Percentiles rank a stretch among this genome's conserved stretches.
phyloP scores from a whole-genome alignment of 1,140 invertebrate species.

The Pogonus chalceus region DNA sequence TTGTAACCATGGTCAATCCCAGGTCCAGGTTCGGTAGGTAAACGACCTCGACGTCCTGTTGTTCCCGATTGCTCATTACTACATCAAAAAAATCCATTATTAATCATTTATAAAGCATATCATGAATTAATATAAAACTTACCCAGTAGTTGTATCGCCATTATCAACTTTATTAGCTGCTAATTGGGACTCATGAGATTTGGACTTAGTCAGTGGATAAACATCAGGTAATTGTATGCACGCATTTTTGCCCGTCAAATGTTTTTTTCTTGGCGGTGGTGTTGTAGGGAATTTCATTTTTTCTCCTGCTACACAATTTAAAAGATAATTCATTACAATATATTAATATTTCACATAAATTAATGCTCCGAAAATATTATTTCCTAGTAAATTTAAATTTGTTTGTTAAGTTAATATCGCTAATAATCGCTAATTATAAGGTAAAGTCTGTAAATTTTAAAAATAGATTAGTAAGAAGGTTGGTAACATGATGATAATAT shows the following conservation, averaged over 20 bases:
- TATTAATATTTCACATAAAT: too few species aligned
- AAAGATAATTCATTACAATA: too few species aligned
- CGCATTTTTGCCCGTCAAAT: conserved; percentile 45
- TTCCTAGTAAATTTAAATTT: too few species aligned
- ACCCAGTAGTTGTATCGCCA: conserved; percentile 35
- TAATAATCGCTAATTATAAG: too few species aligned
- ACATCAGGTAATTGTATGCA: conserved; percentile 33
- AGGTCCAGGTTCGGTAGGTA: conserved; percentile 61
- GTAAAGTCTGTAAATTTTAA: too few species aligned
- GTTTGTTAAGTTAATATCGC: too few species aligned
- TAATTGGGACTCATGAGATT: conserved; percentile 85
- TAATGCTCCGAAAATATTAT: too few species aligned
- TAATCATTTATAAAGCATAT: conserved; percentile 10
- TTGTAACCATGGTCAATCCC: conserved; percentile 39
- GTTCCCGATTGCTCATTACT: conserved; percentile 14
- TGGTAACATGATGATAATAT: too few species aligned
- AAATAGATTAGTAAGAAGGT: conserved; percentile 15
- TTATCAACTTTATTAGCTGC: conserved; percentile 50
- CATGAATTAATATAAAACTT: conserved; percentile 4
- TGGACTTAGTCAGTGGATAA: conserved; percentile 71
- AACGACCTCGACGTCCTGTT: conserved; percentile 43
- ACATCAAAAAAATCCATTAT: conserved; percentile 16
- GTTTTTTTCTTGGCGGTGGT: conserved; percentile 65
- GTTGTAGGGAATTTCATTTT: conserved; percentile 62
- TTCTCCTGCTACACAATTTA: conserved; percentile 11